Percentiles rank a stretch among this genome's conserved stretches.
phyloP scores from a whole-genome alignment of 2,888 invertebrate species.

The Rugalucina vietnamica region DNA sequence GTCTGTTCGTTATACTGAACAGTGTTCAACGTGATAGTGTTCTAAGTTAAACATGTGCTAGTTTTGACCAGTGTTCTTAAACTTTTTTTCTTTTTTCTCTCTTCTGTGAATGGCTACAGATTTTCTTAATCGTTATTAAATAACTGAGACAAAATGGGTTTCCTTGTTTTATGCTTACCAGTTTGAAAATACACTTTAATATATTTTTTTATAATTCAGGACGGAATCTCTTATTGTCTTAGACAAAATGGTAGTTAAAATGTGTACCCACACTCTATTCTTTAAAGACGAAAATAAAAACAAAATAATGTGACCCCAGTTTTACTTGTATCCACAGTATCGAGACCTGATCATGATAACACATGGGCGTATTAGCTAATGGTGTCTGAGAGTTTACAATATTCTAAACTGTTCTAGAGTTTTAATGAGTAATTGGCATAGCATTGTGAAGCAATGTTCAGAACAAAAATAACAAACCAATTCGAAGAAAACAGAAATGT shows the following conservation, averaged over 20 bases:
- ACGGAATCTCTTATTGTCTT: background rate
- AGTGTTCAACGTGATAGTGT: constrained; percentile 7
- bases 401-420: too few species aligned
- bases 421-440: constrained; percentile 10
- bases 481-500: background rate
- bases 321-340: too few species aligned
- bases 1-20: background rate
- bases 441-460: background rate
- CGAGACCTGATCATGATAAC: too few species aligned
- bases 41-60: background rate
- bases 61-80: background rate
- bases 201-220: background rate
- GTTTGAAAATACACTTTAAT: background rate
- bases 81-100: background rate
- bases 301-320: too few species aligned
- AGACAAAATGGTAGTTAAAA: too few species aligned
- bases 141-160: background rate
- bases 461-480: background rate
- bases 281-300: too few species aligned
- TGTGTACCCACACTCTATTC: too few species aligned
- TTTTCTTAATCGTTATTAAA: constrained; percentile 9
- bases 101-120: background rate
- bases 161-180: background rate
- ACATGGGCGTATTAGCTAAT: too few species aligned
- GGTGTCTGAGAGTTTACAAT: too few species aligned